Base-by-base conservation (phyloP, 2,888 invertebrate genomes). In the Dolichomitus sp. region DNA sequence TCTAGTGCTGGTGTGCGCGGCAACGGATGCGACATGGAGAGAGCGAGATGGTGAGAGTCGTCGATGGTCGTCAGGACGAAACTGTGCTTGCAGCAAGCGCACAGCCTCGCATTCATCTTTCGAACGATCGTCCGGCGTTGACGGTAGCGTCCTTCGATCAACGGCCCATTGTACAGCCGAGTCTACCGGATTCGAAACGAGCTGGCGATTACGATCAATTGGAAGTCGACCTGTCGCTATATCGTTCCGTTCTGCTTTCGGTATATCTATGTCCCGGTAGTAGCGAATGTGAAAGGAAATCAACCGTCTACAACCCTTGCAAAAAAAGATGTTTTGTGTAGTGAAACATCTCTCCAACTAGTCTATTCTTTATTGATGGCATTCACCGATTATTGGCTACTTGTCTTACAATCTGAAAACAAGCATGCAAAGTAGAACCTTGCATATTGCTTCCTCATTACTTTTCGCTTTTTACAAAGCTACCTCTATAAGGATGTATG, bases 41-140 rank as follows among this genome's bases (percentile, higher is more conserved):
- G 63, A 50, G 57, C 48, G 30, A 73, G 63, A 45, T 68, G 72
- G 40, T 50, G 79, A 66, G 61, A 75, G 48, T 65, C 69, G 63
- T 75, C 75, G 69, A 75, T 74, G 33, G 68, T 23, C 63, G 42
- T 52, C 70, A 59, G 80, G 65, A 75, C 66, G 69, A 69, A 70
- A 66, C 66, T 61, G 68, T 74, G 76, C 75, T 83, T 69, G 45
- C 50, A 77, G 68, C 76, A 45, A 76, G 80, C 81, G 66, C 76
- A 68, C 73, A 69, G 59, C 79, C 75, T 76, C 83, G 73, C 73
- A 73, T 83, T 80, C 80, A 80, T 83, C 83, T 83, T 83, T 83
- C 68, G 73, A 52, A 83, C 80, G 83, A 42, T 72, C 70, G 74
- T 73, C 80, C 80, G 68, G 76, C 80, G 72, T 76, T 83, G 82